Evolutionary conservation across 2,113 vertebrate genomes (phyloP), one percentile per base, ranked within the genome.

Genomic region (Amphiprion ocellaris): DNA sequence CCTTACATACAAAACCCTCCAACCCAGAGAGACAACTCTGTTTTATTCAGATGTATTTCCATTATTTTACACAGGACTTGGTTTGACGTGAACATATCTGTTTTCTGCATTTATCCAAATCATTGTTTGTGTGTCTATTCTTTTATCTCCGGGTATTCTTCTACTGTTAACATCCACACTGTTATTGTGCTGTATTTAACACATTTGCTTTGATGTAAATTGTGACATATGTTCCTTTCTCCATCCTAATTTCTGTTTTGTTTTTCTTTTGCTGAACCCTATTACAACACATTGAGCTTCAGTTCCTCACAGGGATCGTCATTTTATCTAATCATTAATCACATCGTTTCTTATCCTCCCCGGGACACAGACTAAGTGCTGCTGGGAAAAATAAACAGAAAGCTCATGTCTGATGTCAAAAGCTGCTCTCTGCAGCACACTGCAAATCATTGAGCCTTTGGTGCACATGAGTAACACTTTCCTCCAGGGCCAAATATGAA

Each of bases 401-500:
- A 70, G n/a, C n/a, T 49, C 1, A 37, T 12, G 53, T 58, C 39
- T 79, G 62, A 47, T 73, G 81, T 81, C 61, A 70, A 72, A 66
- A 68, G 28, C 70, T 33, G 23, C 53, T 59, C 54, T 76, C 54
- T 26, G 50, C 46, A 78, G 67, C 77, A 39, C 44, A 50, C 58
- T 65, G 58, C 63, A 69, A 23, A 77, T 83, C 68, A 75, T 30
- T 46, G 62, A 26, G 70, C 60, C 83, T 78, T 81, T 61, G 74
- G 78, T 63, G 60, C 67, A 78, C 67, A 66, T 55, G 77, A 66
- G 74, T 62, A 65, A 65, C 11, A 80, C 49, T 69, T 79, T 72
- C 65, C 79, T 85, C 69, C 74, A 52, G 69, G 73, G 74, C 76
- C 70, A 41, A 79, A 85, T 80, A 80, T 76, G 64, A 90, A 75